These are phyloP conservation scores for Caenorhabditis auriculariae DNA, from an alignment of 2,888 invertebrate species.

Conservation along the genomic window DNA sequence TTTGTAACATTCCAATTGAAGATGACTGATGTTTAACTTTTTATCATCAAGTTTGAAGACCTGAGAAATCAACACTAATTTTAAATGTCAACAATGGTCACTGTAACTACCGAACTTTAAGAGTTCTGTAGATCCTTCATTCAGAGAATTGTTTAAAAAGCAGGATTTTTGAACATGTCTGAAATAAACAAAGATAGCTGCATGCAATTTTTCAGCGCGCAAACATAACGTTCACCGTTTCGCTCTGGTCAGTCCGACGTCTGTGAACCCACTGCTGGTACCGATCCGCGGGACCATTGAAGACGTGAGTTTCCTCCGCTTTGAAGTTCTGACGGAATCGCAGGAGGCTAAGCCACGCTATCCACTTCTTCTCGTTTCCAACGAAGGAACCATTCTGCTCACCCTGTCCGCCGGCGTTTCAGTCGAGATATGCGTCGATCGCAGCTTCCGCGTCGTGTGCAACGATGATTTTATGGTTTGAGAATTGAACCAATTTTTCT, in stretches of 20 bases:
- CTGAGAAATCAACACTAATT: too few species aligned
- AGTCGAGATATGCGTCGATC: slow-evolving; percentile 66
- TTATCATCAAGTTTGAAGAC: too few species aligned
- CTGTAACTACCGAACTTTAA: too few species aligned
- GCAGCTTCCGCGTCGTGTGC: slow-evolving; percentile 65
- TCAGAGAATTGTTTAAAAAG: too few species aligned
- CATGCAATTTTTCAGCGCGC: not conserved
- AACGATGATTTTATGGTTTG: slow-evolving; percentile 63
- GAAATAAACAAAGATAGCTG: too few species aligned
- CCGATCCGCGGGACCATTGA: slow-evolving; percentile 19
- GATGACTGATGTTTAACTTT: too few species aligned
- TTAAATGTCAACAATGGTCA: too few species aligned
- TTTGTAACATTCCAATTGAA: too few species aligned
- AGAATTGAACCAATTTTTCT: not conserved
- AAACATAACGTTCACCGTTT: slow-evolving; percentile 5
- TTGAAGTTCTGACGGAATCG: not conserved
- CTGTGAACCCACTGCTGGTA: slow-evolving; percentile 10
- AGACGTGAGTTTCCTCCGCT: slow-evolving; percentile 3
- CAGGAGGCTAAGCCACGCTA: slow-evolving; percentile 36
- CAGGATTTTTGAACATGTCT: too few species aligned
- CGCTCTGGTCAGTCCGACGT: slow-evolving; percentile 13
- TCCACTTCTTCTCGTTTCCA: slow-evolving; percentile 64
- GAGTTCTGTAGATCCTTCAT: too few species aligned
- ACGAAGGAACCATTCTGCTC: slow-evolving; percentile 65
- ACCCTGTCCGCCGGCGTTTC: slow-evolving; percentile 64